Evolutionary conservation across 2,113 vertebrate species (phyloP), one percentile per base, ranked within the genome.

Genomic region (Donacobius atricapilla): DNA sequence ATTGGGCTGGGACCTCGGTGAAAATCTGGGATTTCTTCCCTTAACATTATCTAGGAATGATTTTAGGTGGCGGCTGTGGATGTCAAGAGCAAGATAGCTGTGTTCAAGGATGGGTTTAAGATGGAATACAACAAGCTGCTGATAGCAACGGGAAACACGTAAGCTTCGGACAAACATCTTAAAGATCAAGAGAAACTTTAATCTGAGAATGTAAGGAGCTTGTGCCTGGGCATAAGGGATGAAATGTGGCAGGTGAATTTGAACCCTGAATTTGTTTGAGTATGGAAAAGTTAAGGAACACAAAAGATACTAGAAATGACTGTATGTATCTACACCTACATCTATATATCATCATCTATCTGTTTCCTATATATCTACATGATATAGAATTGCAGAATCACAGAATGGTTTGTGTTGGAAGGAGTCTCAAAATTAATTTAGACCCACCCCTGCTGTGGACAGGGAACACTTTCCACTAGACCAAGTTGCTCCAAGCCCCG

Each of bases 51-150:
- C 64, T 65, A 88, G 77, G 66, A 89, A 70, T 95, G 66, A 45
- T 97, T 98, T 83, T 86, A 99, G 99, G 99, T 98, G 70, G 98
- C 98, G 4, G 98, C 98, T 7, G 96, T 99, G 85, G 99, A 99
- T 21, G 97, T 99, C 73, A 99, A 99, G 97, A 98, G 97, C 89
- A 99, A 98, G 97, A 98, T 96, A 45, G 99, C 98, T 4, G 98
- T 98, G 39, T 99, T 99, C 98, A 99, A 99, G 90, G 99, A 99
- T 48, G 99, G 99, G 64, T 98, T 99, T 96, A 99, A 98, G 97
- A 98, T 99, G 98, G 99, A 99, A 88, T 99, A 99, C 95, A 99
- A 98, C 97, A 99, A 99, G 81, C 98, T 99, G 87, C 98, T 99
- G 77, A 98, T 99, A 94, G 99, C 99, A 2, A 99, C 99, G 14